Conservation (phyloP, 2,888 invertebrate species). For the Calameuta pallipes region DNA sequence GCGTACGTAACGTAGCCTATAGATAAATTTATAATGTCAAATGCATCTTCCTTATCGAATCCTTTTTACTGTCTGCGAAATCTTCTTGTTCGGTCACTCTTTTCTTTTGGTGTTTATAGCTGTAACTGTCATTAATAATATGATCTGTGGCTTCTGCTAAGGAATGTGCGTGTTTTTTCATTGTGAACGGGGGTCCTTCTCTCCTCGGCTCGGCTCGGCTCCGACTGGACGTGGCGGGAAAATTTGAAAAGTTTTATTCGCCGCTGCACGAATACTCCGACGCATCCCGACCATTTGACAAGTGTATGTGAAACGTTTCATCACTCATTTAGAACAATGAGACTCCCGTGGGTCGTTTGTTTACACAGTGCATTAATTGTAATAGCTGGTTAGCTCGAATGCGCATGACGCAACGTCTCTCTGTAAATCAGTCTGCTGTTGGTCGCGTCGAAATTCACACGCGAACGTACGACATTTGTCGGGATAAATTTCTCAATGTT, state of each 20-base stretch:
- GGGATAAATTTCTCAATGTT: too few relatives aligned
- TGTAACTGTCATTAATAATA: background rate
- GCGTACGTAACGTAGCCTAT: background rate
- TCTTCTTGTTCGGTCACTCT: background rate
- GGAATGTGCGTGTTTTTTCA: background rate
- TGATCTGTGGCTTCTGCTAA: background rate
- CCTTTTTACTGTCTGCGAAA: background rate
- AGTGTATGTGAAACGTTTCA: background rate
- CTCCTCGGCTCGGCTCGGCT: background rate
- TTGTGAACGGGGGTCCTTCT: background rate
- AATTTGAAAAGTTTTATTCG: background rate
- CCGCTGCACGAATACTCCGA: background rate
- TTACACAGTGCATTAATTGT: too few relatives aligned
- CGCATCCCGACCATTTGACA: background rate
- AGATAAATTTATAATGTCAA: background rate
- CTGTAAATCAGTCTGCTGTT: too few relatives aligned
- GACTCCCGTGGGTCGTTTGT: too few relatives aligned
- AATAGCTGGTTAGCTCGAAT: too few relatives aligned
- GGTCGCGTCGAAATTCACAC: too few relatives aligned
- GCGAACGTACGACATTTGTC: too few relatives aligned
- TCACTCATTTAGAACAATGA: too few relatives aligned
- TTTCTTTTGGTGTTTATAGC: too few relatives aligned
- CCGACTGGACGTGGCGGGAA: background rate
- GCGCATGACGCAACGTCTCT: too few relatives aligned
- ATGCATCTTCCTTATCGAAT: background rate